Conservation (phyloP, 2,888 invertebrate species). For the Bimastos eiseni region DNA sequence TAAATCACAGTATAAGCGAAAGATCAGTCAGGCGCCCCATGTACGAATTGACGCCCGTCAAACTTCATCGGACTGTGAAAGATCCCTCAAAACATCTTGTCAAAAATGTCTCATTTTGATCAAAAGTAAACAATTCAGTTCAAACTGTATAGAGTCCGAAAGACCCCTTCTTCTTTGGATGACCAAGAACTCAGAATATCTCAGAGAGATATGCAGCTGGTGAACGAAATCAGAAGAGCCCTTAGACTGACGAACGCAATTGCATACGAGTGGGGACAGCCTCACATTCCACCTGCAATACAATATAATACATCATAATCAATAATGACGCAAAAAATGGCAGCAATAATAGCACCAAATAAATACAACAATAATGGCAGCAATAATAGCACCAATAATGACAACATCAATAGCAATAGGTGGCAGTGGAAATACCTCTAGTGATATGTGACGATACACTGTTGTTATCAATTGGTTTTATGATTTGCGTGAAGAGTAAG, state of each 20-base stretch:
- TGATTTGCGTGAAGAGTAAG: not conserved
- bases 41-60: not conserved
- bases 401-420: too few relatives aligned
- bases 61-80: not conserved
- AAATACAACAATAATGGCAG: too few relatives aligned
- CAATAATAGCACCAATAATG: too few relatives aligned
- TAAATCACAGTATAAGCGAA: not conserved
- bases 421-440: too few relatives aligned
- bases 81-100: not conserved
- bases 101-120: not conserved
- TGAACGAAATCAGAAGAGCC: not conserved
- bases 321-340: too few relatives aligned
- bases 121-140: not conserved
- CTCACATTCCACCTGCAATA: not conserved
- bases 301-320: not conserved
- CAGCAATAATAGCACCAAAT: too few relatives aligned
- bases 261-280: not conserved
- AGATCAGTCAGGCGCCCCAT: not conserved
- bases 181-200: not conserved
- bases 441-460: not conserved
- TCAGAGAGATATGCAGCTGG: not conserved
- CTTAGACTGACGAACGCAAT: not conserved
- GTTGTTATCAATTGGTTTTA: too few relatives aligned
- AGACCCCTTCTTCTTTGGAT: not conserved
- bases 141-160: not conserved